A percentile compares a stretch with the other conserved stretches of the same genome.
These are phyloP conservation scores for Erebia palarica DNA, from an alignment of 2,888 invertebrate genomes.

Conservation along the genomic window DNA sequence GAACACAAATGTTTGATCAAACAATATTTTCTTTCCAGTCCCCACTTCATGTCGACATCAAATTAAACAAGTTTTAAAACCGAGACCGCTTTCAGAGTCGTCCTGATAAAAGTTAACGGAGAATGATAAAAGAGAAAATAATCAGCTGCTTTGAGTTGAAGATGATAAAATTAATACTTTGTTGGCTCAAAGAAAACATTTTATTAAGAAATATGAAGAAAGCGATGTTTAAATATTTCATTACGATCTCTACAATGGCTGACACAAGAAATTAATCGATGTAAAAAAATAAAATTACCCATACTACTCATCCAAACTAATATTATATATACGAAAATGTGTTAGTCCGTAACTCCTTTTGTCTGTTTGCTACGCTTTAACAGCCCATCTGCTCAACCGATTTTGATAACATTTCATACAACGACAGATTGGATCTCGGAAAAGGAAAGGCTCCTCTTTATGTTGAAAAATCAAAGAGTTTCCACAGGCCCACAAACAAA, in stretches of 20 bases:
- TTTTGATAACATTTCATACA: too few species aligned
- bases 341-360: neutral
- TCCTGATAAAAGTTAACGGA: slow-evolving; percentile 68
- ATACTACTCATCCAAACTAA: too few species aligned
- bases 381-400: neutral
- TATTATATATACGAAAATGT: neutral
- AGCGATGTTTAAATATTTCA: neutral
- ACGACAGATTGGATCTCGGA: too few species aligned
- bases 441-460: too few species aligned
- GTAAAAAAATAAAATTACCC: too few species aligned
- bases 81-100: slow-evolving; percentile 58
- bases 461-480: too few species aligned
- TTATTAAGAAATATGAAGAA: slow-evolving; percentile 4
- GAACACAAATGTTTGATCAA: slow-evolving; percentile 70
- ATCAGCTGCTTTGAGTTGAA: slow-evolving; percentile 37
- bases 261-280: too few species aligned
- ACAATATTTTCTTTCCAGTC: slow-evolving; percentile 72
- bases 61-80: slow-evolving; percentile 71
- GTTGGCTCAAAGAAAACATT: slow-evolving; percentile 22
- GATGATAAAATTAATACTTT: slow-evolving; percentile 32
- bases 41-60: slow-evolving; percentile 77
- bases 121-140: slow-evolving; percentile 51
- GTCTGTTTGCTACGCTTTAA: neutral
- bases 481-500: too few species aligned
- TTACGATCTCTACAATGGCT: neutral